These are phyloP conservation scores for Hemichromis elongatus DNA, from an alignment of 2,113 vertebrate species.

Conservation along the genomic window DNA sequence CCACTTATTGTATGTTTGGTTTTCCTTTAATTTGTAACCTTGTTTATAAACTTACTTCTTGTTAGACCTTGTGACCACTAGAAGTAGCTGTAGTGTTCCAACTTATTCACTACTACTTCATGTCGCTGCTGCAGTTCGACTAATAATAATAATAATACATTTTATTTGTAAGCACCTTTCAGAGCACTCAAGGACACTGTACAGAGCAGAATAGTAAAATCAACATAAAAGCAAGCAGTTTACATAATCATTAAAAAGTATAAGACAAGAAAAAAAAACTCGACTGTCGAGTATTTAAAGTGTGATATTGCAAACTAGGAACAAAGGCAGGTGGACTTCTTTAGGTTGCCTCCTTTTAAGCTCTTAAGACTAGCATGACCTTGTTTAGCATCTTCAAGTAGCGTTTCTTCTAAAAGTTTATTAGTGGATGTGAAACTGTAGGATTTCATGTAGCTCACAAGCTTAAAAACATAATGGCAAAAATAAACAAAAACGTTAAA, in stretches of 20 bases:
- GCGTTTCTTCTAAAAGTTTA: background rate
- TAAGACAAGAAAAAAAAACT: too few relatives aligned
- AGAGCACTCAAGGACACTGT: too few relatives aligned
- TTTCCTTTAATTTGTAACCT: background rate
- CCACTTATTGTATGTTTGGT: background rate
- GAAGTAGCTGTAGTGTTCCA: background rate
- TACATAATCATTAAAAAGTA: too few relatives aligned
- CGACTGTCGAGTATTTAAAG: background rate
- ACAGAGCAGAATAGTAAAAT: too few relatives aligned
- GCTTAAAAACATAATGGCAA: background rate
- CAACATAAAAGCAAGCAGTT: too few relatives aligned
- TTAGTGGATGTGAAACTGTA: background rate
- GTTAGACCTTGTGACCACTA: background rate
- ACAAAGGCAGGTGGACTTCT: background rate
- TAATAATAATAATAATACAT: too few relatives aligned
- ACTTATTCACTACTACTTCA: background rate
- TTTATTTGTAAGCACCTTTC: too few relatives aligned
- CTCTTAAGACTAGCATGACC: background rate
- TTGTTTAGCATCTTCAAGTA: background rate
- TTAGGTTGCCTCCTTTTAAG: background rate
- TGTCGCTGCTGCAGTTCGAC: background rate
- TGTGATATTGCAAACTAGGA: background rate
- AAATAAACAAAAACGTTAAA: background rate
- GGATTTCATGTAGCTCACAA: background rate
- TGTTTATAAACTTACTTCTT: background rate